These are phyloP conservation scores for Alligator sinensis DNA, from an alignment of 2,113 vertebrate species.

Conservation along the genomic window DNA sequence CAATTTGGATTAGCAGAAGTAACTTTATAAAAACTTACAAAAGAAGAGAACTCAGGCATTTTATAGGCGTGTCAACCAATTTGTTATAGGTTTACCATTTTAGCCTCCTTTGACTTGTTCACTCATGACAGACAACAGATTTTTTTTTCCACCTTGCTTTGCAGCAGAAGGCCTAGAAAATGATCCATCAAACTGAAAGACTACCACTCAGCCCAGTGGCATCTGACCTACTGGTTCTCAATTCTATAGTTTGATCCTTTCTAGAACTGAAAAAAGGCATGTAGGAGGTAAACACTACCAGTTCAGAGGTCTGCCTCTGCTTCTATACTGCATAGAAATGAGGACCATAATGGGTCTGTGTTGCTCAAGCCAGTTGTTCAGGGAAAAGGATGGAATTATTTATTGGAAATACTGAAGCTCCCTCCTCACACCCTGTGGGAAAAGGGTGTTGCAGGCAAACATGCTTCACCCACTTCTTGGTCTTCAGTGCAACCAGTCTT, in stretches of 20 bases:
- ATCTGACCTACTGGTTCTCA: background rate
- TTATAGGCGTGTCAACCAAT: background rate
- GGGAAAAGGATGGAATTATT: background rate
- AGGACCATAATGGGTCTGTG: background rate
- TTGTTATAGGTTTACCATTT: background rate
- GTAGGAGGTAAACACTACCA: background rate
- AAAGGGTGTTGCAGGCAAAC: background rate
- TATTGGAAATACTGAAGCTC: background rate
- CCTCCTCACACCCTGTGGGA: background rate
- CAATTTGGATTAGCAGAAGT: rapidly evolving
- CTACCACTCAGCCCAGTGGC: background rate
- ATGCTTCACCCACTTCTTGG: background rate
- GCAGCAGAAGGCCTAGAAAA: background rate
- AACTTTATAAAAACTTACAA: background rate
- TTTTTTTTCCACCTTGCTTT: background rate
- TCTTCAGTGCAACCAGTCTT: background rate
- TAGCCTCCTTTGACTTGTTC: background rate
- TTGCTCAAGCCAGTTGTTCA: background rate
- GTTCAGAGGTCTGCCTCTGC: background rate
- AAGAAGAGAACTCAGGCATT: background rate
- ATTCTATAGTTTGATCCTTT: background rate
- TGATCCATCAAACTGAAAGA: background rate
- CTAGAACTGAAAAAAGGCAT: background rate
- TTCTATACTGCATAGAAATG: background rate
- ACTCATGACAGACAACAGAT: rapidly evolving